Conservation (phyloP, 2,888 invertebrate species). For the Drosophila paramelanica region DNA sequence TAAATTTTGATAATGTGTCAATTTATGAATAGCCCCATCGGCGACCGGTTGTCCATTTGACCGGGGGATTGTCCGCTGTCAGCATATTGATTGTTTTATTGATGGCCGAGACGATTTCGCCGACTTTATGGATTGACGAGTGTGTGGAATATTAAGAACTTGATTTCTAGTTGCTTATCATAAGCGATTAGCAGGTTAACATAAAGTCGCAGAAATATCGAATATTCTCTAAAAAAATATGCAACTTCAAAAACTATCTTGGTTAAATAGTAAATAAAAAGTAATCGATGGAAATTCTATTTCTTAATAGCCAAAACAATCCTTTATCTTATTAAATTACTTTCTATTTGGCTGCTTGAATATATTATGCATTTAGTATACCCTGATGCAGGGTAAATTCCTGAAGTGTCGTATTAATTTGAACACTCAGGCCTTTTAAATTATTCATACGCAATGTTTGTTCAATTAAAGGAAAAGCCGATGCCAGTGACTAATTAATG, state of each 20-base stretch:
- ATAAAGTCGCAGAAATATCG: too few species aligned
- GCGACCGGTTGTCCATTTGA: constrained; percentile 44
- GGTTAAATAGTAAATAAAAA: too few species aligned
- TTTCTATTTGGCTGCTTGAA: constrained; percentile 9
- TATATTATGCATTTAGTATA: constrained; percentile 13
- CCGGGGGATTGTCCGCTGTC: constrained; percentile 69
- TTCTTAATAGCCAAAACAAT: too few species aligned
- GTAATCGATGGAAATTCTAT: too few species aligned
- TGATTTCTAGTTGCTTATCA: constrained; percentile 22
- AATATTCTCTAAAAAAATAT: too few species aligned
- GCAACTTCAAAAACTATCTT: too few species aligned
- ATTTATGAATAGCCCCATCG: constrained; percentile 72
- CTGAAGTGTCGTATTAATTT: constrained; percentile 57
- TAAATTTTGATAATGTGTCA: constrained; percentile 81
- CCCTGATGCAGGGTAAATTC: constrained; percentile 1
- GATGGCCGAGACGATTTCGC: constrained; percentile 39
- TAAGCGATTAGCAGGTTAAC: constrained; percentile 8
- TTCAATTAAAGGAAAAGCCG: constrained; percentile 58
- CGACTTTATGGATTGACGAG: constrained; percentile 53
- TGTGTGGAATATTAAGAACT: constrained; percentile 38
- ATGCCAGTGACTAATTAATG: constrained; percentile 61
- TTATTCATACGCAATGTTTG: constrained; percentile 62
- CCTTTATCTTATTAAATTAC: neutral
- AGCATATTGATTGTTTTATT: constrained; percentile 81
- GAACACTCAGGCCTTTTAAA: constrained; percentile 40